Conservation (phyloP, 2,888 invertebrate species). For the Synergus gifuensis region DNA sequence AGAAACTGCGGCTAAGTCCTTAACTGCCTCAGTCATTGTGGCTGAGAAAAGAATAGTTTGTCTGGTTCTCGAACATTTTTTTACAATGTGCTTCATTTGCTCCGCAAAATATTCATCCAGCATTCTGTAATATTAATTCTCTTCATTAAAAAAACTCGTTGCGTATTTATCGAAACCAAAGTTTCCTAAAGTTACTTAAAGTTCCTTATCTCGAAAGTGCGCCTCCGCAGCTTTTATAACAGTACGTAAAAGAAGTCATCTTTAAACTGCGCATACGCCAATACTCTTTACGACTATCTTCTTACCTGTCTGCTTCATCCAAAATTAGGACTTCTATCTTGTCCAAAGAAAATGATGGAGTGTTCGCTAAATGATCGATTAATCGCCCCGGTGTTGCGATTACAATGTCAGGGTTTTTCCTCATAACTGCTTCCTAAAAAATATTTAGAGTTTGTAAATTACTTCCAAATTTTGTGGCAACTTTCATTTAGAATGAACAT, state of each 20-base stretch:
- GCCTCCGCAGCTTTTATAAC: no score
- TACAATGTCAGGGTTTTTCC: constrained; percentile 96
- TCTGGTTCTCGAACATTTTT: constrained; percentile 92
- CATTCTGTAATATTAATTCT: constrained; percentile 83
- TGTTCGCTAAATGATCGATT: constrained; percentile 97
- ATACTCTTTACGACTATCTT: constrained; percentile 43
- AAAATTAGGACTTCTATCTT: constrained; percentile 93
- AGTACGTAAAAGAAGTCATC: no score
- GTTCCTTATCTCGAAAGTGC: no score
- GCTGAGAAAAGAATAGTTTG: constrained; percentile 99
- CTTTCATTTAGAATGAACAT: constrained; percentile 9
- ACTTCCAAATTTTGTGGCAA: constrained; percentile 20
- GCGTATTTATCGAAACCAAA: no score
- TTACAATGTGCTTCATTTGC: constrained; percentile 99
- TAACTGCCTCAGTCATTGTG: constrained; percentile 99
- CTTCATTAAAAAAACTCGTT: background rate
- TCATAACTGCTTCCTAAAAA: constrained; percentile 85
- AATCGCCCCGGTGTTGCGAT: constrained; percentile 99
- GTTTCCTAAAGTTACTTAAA: no score
- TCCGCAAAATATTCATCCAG: constrained; percentile 99
- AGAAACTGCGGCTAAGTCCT: constrained; percentile 95
- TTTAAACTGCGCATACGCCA: no score
- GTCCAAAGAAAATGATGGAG: constrained; percentile 93
- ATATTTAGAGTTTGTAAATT: constrained; percentile 39
- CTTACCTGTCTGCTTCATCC: constrained; percentile 86